Conservation (phyloP, 2,797 vertebrate genomes). For the Enteromius fasciolatus region DNA sequence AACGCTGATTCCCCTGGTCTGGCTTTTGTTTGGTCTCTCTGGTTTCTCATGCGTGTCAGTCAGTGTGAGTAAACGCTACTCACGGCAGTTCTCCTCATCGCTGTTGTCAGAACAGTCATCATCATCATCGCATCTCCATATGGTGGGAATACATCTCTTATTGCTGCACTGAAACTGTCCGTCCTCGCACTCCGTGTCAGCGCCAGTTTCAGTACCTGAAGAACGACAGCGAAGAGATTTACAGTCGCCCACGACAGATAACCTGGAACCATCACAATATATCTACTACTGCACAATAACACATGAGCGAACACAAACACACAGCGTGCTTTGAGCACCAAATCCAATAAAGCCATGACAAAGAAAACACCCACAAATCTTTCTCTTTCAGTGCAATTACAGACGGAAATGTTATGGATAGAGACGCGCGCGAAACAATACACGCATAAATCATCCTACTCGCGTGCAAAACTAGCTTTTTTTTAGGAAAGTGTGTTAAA, state of each 20-base stretch:
- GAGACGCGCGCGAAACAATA: background rate
- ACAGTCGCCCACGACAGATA: conserved; percentile 2
- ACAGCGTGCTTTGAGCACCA: background rate
- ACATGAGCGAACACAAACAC: background rate
- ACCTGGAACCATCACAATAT: background rate
- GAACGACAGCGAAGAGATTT: background rate
- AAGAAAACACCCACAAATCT: background rate
- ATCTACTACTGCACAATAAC: conserved; percentile 8
- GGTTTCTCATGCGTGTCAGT: background rate
- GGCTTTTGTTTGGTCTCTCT: background rate
- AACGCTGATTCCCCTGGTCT: background rate
- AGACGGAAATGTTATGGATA: background rate
- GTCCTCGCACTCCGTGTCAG: conserved; percentile 86
- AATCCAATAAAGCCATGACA: conserved; percentile 4
- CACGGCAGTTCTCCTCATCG: conserved; percentile 95
- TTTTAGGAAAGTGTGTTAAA: background rate
- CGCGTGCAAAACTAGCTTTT: background rate
- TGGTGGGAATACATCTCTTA: conserved; percentile 89
- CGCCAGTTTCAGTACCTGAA: conserved; percentile 59
- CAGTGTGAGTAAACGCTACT: conserved; percentile 68
- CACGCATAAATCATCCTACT: background rate
- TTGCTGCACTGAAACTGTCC: conserved; percentile 96
- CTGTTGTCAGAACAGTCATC: conserved; percentile 97
- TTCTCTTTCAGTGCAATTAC: background rate
- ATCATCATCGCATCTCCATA: conserved; percentile 97